A percentile compares a stretch with the other conserved stretches of the same genome.
phyloP scores from a whole-genome alignment of 1,140 invertebrate genomes.

The Leptinotarsa texana region DNA sequence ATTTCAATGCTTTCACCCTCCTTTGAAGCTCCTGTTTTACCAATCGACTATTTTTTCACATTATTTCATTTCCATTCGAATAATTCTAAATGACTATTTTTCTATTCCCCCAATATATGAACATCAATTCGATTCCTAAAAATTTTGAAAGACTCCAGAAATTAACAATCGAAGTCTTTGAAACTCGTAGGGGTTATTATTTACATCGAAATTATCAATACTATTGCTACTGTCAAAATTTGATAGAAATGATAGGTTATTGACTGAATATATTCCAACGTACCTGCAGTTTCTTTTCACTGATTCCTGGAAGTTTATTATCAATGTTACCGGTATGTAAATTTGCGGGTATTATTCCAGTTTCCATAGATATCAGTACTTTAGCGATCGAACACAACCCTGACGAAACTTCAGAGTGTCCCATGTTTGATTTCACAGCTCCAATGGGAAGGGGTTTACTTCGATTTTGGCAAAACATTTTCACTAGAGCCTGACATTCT shows the following conservation, averaged over 20 bases:
- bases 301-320: conserved; percentile 71
- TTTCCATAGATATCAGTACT: conserved; percentile 74
- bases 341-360: conserved; percentile 69
- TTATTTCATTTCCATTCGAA: too few species aligned
- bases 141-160: too few species aligned
- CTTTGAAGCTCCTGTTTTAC: too few species aligned
- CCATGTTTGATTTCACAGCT: conserved; percentile 90
- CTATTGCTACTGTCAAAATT: neutral
- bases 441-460: conserved; percentile 77
- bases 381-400: conserved; percentile 83
- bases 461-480: conserved; percentile 74
- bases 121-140: too few species aligned
- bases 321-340: conserved; percentile 72
- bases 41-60: too few species aligned
- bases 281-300: conserved; percentile 69
- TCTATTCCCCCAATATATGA: too few species aligned
- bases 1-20: too few species aligned
- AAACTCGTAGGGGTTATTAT: too few species aligned
- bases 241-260: conserved; percentile 13
- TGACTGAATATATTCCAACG: conserved; percentile 63
- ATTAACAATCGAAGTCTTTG: too few species aligned
- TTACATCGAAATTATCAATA: too few species aligned
- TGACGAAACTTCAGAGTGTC: conserved; percentile 88
- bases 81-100: too few species aligned
- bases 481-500: conserved; percentile 82